A percentile compares a stretch with the other conserved stretches of the same genome.
Evolutionary conservation across 2,113 vertebrate genomes (phyloP).

Genomic region (Mesoclemmys tuberculata): DNA sequence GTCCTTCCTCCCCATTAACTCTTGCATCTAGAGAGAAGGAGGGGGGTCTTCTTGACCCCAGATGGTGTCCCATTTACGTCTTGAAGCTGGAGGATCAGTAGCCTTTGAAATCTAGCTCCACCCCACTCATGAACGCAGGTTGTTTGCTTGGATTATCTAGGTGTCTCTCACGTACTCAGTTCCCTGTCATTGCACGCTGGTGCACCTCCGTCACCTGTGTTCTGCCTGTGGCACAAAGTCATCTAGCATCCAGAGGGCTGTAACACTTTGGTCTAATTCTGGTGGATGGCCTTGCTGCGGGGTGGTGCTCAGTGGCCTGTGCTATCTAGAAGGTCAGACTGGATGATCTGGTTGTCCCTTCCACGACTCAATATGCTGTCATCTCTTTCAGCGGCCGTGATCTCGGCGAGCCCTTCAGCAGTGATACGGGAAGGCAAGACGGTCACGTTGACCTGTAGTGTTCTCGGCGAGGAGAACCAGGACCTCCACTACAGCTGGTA

Average conservation of each 20-base stretch:
- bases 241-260: background rate
- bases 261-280: background rate
- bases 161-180: background rate
- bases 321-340: background rate
- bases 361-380: rapidly evolving
- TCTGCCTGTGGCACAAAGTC: too few relatives aligned
- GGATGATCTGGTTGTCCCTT: background rate
- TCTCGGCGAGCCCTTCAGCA: slow-evolving; percentile 45
- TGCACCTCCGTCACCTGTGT: background rate
- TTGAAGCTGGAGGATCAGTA: too few relatives aligned
- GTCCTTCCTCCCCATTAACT: background rate
- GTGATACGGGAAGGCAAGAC: slow-evolving; percentile 66
- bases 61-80: background rate
- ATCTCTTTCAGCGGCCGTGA: slow-evolving; percentile 42
- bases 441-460: slow-evolving; percentile 63
- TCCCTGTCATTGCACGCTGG: background rate
- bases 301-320: background rate
- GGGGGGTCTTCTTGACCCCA: background rate
- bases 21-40: background rate
- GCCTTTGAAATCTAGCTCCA: too few relatives aligned
- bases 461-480: slow-evolving; percentile 47
- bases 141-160: too few relatives aligned
- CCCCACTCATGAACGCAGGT: too few relatives aligned
- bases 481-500: slow-evolving; percentile 77
- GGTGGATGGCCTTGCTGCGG: background rate